Conservation (phyloP, 1,140 invertebrate species). For the Phenacoccus solenopsis region DNA sequence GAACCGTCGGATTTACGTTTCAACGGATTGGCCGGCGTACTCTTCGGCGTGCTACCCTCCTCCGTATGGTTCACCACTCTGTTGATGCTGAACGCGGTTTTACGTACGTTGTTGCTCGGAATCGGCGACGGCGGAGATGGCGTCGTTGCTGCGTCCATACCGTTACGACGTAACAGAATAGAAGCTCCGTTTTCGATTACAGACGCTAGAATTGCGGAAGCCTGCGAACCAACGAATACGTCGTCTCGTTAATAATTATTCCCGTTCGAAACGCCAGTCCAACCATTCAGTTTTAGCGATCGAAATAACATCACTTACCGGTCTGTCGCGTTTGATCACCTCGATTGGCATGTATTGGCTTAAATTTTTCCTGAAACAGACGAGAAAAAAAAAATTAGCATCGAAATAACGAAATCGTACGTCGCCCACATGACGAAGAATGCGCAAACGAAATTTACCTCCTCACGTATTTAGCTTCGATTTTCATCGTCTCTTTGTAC, state of each 20-base stretch:
- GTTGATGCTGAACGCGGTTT: not conserved
- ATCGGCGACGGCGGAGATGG: not conserved
- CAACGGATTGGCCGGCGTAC: not conserved
- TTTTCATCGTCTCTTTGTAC: constrained; percentile 77
- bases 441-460: constrained; percentile 26
- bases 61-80: not conserved
- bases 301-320: not conserved
- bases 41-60: not conserved
- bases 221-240: not conserved
- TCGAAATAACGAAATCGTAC: not conserved
- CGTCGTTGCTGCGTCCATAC: not conserved
- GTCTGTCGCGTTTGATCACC: not conserved
- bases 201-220: not conserved
- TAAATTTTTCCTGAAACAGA: constrained; percentile 6
- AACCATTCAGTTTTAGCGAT: too few relatives aligned
- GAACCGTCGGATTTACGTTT: not conserved
- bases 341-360: not conserved
- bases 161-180: not conserved
- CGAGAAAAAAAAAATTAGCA: too few relatives aligned
- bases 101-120: not conserved
- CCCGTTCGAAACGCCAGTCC: too few relatives aligned
- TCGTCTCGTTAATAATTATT: too few relatives aligned
- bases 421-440: not conserved
- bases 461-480: constrained; percentile 53
- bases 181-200: constrained; percentile 1